Evolutionary conservation across 2,797 vertebrate species (phyloP).

Genomic region (Kryptolebias ocellatus): DNA sequence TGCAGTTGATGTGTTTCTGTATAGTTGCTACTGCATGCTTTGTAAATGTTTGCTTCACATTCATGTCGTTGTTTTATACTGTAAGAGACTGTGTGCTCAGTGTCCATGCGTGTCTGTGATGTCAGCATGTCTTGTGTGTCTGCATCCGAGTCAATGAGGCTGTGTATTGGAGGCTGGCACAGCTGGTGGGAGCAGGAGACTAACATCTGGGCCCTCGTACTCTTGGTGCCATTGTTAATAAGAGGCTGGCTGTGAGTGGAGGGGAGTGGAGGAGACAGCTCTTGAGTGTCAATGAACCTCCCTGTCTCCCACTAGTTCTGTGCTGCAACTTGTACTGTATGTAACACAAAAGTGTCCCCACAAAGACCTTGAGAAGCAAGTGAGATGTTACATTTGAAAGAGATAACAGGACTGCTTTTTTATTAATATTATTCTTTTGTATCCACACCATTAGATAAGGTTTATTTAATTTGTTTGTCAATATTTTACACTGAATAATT

Average conservation of each 20-base stretch:
- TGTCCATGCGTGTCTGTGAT: constrained; percentile 30
- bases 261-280: constrained; percentile 73
- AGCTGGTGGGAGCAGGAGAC: constrained; percentile 74
- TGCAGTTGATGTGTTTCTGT: constrained; percentile 33
- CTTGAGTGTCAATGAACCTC: constrained; percentile 74
- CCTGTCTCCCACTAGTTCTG: constrained; percentile 52
- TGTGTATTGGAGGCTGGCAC: constrained; percentile 77
- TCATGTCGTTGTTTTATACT: constrained; percentile 5
- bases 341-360: constrained; percentile 21
- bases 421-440: too few species aligned
- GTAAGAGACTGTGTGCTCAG: constrained; percentile 12
- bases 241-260: constrained; percentile 71
- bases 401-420: neutral
- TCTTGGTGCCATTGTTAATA: constrained; percentile 77
- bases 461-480: too few species aligned
- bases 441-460: too few species aligned
- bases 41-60: constrained; percentile 5
- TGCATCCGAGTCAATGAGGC: constrained; percentile 71
- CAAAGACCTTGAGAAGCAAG: constrained; percentile 7
- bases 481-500: too few species aligned
- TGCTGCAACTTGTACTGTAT: constrained; percentile 38
- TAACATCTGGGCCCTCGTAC: constrained; percentile 74
- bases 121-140: constrained; percentile 54
- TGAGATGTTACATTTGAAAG: constrained; percentile 6
- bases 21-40: neutral